Evolutionary conservation across 2,797 vertebrate genomes (phyloP).

Genomic region (Dermochelys coriacea): DNA sequence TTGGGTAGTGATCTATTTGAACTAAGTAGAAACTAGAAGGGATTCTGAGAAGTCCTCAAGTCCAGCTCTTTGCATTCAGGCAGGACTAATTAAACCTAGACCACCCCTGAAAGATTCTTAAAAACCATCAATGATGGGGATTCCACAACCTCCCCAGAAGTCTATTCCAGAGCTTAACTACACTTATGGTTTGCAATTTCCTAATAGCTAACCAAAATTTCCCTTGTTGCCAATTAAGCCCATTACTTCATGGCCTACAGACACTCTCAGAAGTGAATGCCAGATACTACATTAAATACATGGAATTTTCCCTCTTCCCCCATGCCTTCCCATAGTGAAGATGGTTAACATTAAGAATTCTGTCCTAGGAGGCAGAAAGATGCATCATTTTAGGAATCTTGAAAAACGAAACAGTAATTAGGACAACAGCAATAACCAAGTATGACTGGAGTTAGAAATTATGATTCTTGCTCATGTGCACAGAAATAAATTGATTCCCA

Average conservation of each 20-base stretch:
- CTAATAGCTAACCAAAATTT: neutral
- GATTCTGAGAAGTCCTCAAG: neutral
- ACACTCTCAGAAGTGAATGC: neutral
- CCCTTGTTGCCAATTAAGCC: neutral
- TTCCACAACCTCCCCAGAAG: neutral
- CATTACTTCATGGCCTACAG: neutral
- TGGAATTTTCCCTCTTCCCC: neutral
- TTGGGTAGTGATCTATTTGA: neutral
- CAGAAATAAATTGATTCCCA: neutral
- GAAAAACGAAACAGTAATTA: neutral
- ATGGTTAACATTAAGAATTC: neutral
- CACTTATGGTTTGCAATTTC: neutral
- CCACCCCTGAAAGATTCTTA: neutral
- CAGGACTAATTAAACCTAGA: neutral
- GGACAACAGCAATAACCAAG: neutral
- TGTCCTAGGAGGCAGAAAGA: neutral
- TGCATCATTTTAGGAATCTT: neutral
- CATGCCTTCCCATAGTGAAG: neutral
- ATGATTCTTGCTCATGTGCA: neutral
- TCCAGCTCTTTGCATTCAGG: neutral
- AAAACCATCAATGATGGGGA: neutral
- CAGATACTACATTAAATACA: neutral
- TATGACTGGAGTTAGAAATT: neutral
- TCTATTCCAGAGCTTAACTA: neutral
- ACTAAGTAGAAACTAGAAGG: neutral